Percentiles rank a stretch among this genome's conserved stretches.
phyloP scores from a whole-genome alignment of 2,797 vertebrate genomes.

The Sebastes vulpes region DNA sequence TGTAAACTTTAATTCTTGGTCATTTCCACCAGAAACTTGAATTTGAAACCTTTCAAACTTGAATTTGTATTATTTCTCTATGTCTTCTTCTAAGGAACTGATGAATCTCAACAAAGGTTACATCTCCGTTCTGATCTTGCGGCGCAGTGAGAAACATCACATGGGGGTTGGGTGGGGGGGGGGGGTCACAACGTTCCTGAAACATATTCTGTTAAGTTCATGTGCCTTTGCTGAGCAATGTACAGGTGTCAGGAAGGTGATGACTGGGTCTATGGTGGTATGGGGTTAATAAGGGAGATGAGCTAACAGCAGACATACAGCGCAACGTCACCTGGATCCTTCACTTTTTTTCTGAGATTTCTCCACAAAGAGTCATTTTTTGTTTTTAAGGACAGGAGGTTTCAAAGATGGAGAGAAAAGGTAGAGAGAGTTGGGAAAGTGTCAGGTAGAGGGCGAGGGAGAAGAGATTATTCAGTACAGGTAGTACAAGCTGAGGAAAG shows the following conservation, averaged over 20 bases:
- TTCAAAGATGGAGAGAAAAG: conserved; percentile 56
- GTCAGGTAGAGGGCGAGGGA: conserved; percentile 86
- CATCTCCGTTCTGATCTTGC: conserved; percentile 69
- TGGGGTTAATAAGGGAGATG: conserved; percentile 58
- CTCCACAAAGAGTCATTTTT: conserved; percentile 87
- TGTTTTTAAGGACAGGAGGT: conserved; percentile 19
- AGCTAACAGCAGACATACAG: conserved; percentile 89
- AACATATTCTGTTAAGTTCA: conserved; percentile 53
- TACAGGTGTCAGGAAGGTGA: conserved; percentile 49
- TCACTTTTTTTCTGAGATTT: conserved; percentile 87
- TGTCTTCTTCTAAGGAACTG: neutral
- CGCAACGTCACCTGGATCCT: conserved; percentile 93
- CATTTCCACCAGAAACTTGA: neutral
- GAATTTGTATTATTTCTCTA: neutral
- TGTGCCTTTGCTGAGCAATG: conserved; percentile 5
- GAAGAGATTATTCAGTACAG: conserved; percentile 88
- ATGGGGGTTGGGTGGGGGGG: conserved; percentile 21
- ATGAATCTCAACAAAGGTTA: conserved; percentile 63
- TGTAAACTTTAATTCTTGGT: neutral
- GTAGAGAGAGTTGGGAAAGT: conserved; percentile 88
- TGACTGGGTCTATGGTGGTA: conserved; percentile 46
- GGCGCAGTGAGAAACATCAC: conserved; percentile 87
- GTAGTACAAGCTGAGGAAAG: conserved; percentile 71
- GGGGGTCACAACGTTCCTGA: conserved; percentile 76
- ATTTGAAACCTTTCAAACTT: neutral